These are phyloP conservation scores for Macrosiphum euphorbiae DNA, from an alignment of 2,888 invertebrate genomes.

Conservation along the genomic window DNA sequence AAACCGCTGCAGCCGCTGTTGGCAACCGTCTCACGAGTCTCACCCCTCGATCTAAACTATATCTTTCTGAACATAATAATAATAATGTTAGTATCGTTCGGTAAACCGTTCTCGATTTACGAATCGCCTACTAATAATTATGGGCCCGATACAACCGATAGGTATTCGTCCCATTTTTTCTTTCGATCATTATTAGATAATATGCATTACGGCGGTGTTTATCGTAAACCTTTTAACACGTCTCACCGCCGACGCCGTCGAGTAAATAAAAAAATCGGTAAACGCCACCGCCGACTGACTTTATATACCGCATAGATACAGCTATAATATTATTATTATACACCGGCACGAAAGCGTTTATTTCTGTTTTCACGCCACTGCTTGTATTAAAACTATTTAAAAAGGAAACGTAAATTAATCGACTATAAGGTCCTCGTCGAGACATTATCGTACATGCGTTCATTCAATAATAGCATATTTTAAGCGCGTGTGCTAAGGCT, in stretches of 20 bases:
- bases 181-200: neutral
- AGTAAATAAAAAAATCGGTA: neutral
- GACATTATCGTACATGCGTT: neutral
- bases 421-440: neutral
- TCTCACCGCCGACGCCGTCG: neutral
- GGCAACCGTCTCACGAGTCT: neutral
- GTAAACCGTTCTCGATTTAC: neutral
- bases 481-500: neutral
- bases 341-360: neutral
- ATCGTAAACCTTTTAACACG: slow-evolving; percentile 9
- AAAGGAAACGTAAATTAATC: neutral
- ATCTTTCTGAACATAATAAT: neutral
- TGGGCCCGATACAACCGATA: neutral
- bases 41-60: neutral
- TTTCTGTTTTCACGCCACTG: neutral
- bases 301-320: neutral
- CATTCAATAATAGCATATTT: neutral
- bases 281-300: neutral
- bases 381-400: neutral
- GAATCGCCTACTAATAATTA: neutral
- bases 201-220: neutral
- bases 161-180: neutral
- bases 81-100: neutral
- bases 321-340: neutral
- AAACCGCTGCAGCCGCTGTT: slow-evolving; percentile 23